Percentiles rank a stretch among this genome's conserved stretches.
Evolutionary conservation across 2,888 invertebrate genomes (phyloP).

Genomic region (Baronia brevicornis): DNA sequence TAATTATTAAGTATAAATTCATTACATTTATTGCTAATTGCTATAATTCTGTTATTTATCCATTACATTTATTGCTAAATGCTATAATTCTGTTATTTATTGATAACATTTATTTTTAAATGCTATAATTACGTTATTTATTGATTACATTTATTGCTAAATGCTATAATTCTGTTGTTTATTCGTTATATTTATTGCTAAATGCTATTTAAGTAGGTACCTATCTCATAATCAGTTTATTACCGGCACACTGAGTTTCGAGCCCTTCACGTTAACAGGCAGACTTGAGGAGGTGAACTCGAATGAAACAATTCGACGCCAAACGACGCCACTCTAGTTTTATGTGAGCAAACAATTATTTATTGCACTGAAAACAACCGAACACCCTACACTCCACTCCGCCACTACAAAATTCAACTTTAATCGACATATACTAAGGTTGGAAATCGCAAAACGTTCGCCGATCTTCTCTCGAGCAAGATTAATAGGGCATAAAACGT

Average conservation of each 20-base stretch:
- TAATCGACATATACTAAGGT: constrained; percentile 30
- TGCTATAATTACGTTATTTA: too few relatives aligned
- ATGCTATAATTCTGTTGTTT: too few relatives aligned
- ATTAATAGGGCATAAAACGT: constrained; percentile 75
- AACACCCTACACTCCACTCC: constrained; percentile 38
- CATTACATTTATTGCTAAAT: too few relatives aligned
- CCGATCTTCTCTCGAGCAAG: constrained; percentile 55
- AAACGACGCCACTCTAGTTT: constrained; percentile 58
- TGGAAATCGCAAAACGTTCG: constrained; percentile 28
- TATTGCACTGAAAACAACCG: constrained; percentile 58
- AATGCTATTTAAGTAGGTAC: too few relatives aligned
- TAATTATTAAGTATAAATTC: too few relatives aligned
- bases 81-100: too few relatives aligned
- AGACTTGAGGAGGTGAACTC: constrained; percentile 31
- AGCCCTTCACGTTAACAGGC: constrained; percentile 49
- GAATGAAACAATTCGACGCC: constrained; percentile 44
- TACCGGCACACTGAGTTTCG: constrained; percentile 24
- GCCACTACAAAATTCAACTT: constrained; percentile 34
- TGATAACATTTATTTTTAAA: too few relatives aligned
- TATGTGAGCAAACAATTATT: constrained; percentile 72
- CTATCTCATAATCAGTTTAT: constrained; percentile 22
- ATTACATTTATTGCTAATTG: too few relatives aligned
- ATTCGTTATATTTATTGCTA: too few relatives aligned
- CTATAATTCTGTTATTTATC: too few relatives aligned
- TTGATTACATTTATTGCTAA: too few relatives aligned